phyloP scores from a whole-genome alignment of 2,797 vertebrate genomes.

The Siniperca obscura region DNA sequence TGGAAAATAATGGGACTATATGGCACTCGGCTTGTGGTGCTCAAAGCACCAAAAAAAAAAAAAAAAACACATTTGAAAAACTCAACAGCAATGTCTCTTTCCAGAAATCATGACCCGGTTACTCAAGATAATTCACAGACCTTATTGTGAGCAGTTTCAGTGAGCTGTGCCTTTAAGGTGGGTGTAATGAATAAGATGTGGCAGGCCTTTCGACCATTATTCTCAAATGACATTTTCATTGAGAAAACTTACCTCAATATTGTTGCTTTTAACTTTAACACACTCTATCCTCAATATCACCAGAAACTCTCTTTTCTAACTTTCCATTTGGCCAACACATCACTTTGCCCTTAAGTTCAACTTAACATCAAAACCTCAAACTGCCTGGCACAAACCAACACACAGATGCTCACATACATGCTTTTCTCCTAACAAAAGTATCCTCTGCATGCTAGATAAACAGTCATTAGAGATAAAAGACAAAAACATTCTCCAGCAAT shows the following conservation, averaged over 20 bases:
- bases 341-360: slow-evolving; percentile 16
- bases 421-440: not conserved
- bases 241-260: not conserved
- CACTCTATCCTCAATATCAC: not conserved
- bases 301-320: not conserved
- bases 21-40: too few relatives aligned
- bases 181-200: not conserved
- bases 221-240: not conserved
- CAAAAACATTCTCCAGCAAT: not conserved
- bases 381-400: not conserved
- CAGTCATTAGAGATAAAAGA: slow-evolving; percentile 22
- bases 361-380: slow-evolving; percentile 17
- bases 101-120: too few relatives aligned
- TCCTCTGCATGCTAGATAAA: not conserved
- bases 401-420: not conserved
- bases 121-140: too few relatives aligned
- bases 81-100: too few relatives aligned
- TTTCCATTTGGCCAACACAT: not conserved
- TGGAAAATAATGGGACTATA: too few relatives aligned
- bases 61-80: too few relatives aligned
- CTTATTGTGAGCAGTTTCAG: too few relatives aligned
- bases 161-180: not conserved
- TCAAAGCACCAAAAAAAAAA: too few relatives aligned
- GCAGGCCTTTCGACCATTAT: not conserved
- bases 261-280: not conserved